Conservation (phyloP, 2,113 vertebrate genomes). For the Labeo rohita region DNA sequence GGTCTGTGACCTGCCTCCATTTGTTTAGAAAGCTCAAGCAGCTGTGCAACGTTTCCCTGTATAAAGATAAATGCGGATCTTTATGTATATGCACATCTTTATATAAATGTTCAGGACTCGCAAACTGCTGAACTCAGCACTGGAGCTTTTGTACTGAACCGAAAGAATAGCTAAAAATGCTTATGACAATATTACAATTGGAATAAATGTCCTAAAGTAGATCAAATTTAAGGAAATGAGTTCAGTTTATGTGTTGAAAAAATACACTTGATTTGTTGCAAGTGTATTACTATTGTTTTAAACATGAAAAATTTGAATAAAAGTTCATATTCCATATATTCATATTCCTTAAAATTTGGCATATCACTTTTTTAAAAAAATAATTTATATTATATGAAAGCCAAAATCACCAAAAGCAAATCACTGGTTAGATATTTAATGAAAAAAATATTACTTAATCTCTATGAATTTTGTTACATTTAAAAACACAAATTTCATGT, state of each 20-base stretch:
- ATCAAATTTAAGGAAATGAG: neutral
- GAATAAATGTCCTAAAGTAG: neutral
- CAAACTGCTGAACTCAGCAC: neutral
- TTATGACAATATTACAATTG: neutral
- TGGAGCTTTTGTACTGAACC: neutral
- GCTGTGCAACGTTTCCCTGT: constrained; percentile 2
- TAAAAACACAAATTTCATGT: too few species aligned
- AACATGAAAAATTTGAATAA: neutral
- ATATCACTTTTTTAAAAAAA: neutral
- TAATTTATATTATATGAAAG: neutral
- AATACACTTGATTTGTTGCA: neutral
- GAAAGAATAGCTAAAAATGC: neutral
- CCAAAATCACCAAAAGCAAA: neutral
- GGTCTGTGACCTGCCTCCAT: constrained; percentile 44
- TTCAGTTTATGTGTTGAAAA: neutral
- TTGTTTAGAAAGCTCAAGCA: constrained; percentile 37
- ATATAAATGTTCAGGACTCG: neutral
- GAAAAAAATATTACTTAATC: too few species aligned
- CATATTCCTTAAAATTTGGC: neutral
- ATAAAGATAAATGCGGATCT: constrained; percentile 28
- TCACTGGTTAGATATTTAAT: neutral
- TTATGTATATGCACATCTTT: neutral
- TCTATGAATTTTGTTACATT: too few species aligned
- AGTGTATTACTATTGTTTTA: neutral
- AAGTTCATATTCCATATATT: neutral